These are phyloP conservation scores for Sphenopsis melanotis DNA, from an alignment of 2,797 vertebrate species.

Conservation along the genomic window DNA sequence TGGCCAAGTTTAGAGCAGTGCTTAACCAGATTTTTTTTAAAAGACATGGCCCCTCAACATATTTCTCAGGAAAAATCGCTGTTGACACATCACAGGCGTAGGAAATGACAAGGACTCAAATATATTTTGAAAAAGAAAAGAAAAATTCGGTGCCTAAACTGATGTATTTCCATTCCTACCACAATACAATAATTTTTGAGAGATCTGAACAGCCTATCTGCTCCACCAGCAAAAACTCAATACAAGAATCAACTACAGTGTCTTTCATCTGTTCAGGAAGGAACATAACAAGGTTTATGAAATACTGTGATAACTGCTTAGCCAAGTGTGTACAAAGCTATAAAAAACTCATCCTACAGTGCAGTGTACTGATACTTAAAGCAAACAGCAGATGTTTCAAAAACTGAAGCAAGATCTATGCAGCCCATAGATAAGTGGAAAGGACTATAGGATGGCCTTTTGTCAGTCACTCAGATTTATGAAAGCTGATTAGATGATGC, in stretches of 20 bases:
- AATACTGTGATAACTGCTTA: not conserved
- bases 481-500: not conserved
- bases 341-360: not conserved
- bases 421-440: not conserved
- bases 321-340: not conserved
- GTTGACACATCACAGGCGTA: not conserved
- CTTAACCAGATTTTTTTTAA: fast-evolving
- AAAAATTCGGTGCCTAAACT: not conserved
- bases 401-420: not conserved
- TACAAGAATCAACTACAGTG: not conserved
- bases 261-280: not conserved
- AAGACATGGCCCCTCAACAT: not conserved
- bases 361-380: not conserved
- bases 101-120: not conserved
- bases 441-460: not conserved
- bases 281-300: not conserved
- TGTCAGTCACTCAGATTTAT: not conserved
- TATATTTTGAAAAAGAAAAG: not conserved
- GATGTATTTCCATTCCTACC: not conserved
- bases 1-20: not conserved
- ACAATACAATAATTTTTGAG: not conserved
- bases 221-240: not conserved
- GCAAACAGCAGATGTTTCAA: not conserved
- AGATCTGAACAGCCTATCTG: not conserved
- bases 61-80: not conserved